phyloP scores from a whole-genome alignment of 2,113 vertebrate species.

The Murina feae region DNA sequence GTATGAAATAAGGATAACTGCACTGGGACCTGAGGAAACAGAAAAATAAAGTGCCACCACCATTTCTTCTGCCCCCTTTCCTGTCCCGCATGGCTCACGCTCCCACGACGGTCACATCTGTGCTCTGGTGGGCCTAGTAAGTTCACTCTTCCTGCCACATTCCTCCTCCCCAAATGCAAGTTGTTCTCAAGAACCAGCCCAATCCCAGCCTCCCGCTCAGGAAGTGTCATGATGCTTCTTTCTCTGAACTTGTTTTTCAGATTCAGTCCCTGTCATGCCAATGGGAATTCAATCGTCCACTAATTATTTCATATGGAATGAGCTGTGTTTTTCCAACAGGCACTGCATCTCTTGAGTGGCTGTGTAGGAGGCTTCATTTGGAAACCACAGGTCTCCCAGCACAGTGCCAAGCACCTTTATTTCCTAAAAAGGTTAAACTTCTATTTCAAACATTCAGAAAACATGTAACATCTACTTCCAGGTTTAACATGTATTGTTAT shows the following conservation, averaged over 20 bases:
- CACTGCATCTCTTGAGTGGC: neutral
- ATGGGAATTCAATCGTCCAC: neutral
- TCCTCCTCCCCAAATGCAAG: neutral
- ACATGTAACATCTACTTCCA: neutral
- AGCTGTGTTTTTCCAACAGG: neutral
- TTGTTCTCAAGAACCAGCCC: neutral
- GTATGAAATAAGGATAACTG: conserved; percentile 47
- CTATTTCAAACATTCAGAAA: neutral
- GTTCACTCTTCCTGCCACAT: neutral
- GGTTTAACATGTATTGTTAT: neutral
- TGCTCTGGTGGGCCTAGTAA: neutral
- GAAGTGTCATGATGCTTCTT: neutral
- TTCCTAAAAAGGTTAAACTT: neutral
- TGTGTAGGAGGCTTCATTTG: too few species aligned
- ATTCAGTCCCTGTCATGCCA: neutral
- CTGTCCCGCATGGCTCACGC: neutral
- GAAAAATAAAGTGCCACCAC: neutral
- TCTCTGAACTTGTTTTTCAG: neutral
- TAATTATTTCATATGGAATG: neutral
- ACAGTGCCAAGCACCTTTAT: neutral
- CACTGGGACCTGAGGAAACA: conserved; percentile 30
- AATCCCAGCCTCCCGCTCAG: neutral
- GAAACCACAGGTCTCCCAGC: neutral
- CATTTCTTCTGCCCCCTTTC: neutral
- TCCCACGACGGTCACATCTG: neutral